Base-by-base conservation (phyloP, 2,113 vertebrate species). In the Labeo catla region DNA sequence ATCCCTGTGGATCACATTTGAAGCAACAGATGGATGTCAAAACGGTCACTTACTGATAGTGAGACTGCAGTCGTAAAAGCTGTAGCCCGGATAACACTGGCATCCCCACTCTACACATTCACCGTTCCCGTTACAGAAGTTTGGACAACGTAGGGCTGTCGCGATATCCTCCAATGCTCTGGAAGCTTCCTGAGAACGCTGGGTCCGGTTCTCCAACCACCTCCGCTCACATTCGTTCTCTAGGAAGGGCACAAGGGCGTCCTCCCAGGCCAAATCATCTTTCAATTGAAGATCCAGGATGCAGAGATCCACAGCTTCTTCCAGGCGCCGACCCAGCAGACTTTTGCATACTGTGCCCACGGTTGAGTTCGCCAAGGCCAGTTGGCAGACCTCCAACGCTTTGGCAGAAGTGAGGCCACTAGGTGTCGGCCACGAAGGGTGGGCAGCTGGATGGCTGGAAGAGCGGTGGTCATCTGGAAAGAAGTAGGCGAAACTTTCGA, bases 201-300 rank as follows among this genome's bases (percentile, higher is more conserved):
- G 79, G 0, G 89, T 93, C 52, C 91, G 86, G 86, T 89, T 94
- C 36, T 93, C 94, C 78, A 96, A 47, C 83, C 96, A 88, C 88
- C 90, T 93, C 50, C 95, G 92, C 91, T 96, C 96, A 36, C 96
- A 96, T 83, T 96, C 95, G 0, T 96, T 97, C 89, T 97, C 95
- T 89, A 97, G 91, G 83, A 96, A 95, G 1, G 95, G 91, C 84
- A 92, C 49, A n/a, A 61, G 90, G 0, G 91, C 93, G 50, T 91
- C 92, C 66, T 92, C 94, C 95, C 95, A 95, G 52, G 92, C 89
- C 90, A 94, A 83, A 0, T 96, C 94, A 15, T 96, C 96, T 89
- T 96, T 96, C 73, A 96, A 94, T 91, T 96, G 94, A 87, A 96
- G 90, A 88, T 96, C 95, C 90, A 92, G 87, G 73, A 96, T 88